Evolutionary conservation across 2,888 invertebrate genomes (phyloP).

Genomic region (Geophilus truncorum): DNA sequence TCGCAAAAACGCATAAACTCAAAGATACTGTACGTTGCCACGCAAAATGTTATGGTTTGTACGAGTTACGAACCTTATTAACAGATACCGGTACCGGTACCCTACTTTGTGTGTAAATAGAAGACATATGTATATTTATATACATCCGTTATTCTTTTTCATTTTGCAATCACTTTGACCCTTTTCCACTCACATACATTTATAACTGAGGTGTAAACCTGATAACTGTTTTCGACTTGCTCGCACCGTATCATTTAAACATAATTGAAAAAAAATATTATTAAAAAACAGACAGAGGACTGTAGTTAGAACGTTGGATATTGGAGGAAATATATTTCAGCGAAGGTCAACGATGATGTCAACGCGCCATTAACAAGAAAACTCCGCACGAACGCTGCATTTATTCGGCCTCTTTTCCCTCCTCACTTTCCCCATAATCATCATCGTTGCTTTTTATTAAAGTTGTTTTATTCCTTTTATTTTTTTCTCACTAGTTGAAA

Average conservation of each 20-base stretch:
- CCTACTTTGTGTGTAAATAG: no score
- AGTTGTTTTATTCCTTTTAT: not conserved
- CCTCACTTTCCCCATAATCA: not conserved
- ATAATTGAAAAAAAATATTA: not conserved
- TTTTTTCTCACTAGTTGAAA: not conserved
- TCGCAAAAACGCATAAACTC: no score
- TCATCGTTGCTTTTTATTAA: not conserved
- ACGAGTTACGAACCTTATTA: no score
- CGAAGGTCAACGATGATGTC: not conserved
- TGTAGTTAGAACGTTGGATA: not conserved
- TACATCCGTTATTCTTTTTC: no score
- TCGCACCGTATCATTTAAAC: not conserved
- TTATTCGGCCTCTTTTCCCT: not conserved
- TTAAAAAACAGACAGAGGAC: not conserved
- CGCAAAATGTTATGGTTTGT: no score
- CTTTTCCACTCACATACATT: no score
- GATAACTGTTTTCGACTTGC: not conserved
- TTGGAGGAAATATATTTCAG: not conserved
- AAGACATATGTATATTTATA: no score
- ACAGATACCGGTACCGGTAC: no score
- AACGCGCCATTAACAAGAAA: not conserved
- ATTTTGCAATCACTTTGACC: no score
- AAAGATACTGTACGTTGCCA: no score
- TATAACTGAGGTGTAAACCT: not conserved
- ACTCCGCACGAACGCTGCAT: not conserved